Conservation (phyloP, 2,113 vertebrate genomes). For the Barnardius zonarius region DNA sequence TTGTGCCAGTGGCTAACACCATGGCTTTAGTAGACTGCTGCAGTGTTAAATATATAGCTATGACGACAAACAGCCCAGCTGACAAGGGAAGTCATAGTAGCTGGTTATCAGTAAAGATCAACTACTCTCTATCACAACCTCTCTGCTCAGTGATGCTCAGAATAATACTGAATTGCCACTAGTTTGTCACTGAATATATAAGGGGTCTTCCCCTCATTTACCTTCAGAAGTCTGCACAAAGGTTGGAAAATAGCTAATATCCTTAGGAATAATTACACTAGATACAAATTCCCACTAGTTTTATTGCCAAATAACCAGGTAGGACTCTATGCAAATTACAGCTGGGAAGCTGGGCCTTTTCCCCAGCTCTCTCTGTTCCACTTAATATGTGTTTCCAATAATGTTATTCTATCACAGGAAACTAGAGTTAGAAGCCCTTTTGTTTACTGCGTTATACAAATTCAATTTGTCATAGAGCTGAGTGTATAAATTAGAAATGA, state of each 20-base stretch:
- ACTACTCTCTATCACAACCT: too few species aligned
- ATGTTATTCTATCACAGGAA: conserved; percentile 25
- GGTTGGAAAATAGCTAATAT: background rate
- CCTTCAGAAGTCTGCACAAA: background rate
- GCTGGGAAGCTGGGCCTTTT: background rate
- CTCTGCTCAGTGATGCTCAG: background rate
- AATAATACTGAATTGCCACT: background rate
- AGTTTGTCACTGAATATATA: background rate
- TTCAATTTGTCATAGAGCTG: conserved; percentile 62
- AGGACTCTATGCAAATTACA: background rate
- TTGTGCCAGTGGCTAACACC: background rate
- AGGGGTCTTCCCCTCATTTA: background rate
- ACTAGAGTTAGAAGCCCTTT: background rate
- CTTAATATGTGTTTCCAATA: conserved; percentile 36
- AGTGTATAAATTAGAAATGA: conserved; percentile 62
- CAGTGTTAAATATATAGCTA: background rate
- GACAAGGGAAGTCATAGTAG: background rate
- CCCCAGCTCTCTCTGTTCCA: background rate
- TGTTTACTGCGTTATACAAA: conserved; percentile 67
- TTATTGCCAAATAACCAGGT: background rate
- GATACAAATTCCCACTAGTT: background rate
- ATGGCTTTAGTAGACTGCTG: background rate
- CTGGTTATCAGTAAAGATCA: background rate
- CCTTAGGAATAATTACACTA: background rate
- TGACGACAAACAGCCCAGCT: background rate